Evolutionary conservation across 2,113 vertebrate genomes (phyloP), one percentile per base, ranked within the genome.

Genomic region (Prochilodus magdalenae): DNA sequence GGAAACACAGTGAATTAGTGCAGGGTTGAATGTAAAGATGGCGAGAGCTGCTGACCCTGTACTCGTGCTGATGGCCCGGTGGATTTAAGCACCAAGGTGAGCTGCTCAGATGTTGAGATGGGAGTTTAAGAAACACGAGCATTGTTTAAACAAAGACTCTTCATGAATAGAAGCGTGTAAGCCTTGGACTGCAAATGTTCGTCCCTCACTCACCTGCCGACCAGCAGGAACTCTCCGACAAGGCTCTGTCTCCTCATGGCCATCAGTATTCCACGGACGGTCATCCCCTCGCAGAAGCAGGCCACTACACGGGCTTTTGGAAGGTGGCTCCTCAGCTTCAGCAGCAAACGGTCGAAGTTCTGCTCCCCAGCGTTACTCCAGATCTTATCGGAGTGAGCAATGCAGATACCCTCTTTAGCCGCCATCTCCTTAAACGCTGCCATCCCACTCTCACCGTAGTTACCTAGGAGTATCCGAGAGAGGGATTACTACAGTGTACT

Each of bases 391-490:
- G 98, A 98, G 86, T 99, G 97, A 0, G 98, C 98, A 26, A 99
- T 99, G 86, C 98, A 99, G 89, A 99, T 98, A 5, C 98, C 97
- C 90, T 99, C 98, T 86, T 98, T 98, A 73, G 94, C 96, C 0
- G 97, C 96, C 96, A 98, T 98, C 12, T 99, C 98, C 87, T 98
- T 99, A 91, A 99, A 99, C 0, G 98, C 98, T 89, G 97, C 97
- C 98, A 99, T 99, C n/a, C 98, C 98, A 78, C 98, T 99, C 93
- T 99, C 98, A 20, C 98, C 98, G 20, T 99, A 99, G 93, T 99
- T 99, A 73, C 98, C 98, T 99, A 60, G 60, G 84, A 75, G 51
- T 80, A 3, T 11, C 20, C 79, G 30, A 86, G 36, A 76, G 27
- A 44, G 51, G 3, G 40, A 51, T n/a, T n/a, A n/a, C n/a, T n/a